Percentiles rank a stretch among this genome's conserved stretches.
These are phyloP conservation scores for Caranx melampygus DNA, from an alignment of 2,113 vertebrate species.

Conservation along the genomic window DNA sequence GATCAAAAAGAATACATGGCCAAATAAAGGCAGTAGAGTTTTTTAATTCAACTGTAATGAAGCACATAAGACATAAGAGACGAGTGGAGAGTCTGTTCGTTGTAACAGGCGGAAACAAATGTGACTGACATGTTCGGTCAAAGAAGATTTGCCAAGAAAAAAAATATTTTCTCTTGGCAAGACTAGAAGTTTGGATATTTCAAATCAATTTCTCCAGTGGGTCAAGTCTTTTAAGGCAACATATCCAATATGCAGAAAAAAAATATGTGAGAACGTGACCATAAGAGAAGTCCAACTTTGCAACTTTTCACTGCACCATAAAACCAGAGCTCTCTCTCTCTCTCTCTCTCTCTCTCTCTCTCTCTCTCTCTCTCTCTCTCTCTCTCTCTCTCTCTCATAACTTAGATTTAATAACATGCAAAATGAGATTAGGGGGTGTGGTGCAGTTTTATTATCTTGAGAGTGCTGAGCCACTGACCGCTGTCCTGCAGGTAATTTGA, in stretches of 20 bases:
- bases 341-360: not conserved
- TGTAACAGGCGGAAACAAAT: constrained; percentile 5
- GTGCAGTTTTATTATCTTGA: not conserved
- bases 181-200: not conserved
- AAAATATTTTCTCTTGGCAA: not conserved
- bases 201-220: not conserved
- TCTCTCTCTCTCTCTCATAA: not conserved
- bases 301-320: not conserved
- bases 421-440: not conserved
- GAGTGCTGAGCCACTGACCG: not conserved
- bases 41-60: not conserved
- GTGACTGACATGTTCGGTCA: not conserved
- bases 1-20: not conserved
- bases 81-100: not conserved
- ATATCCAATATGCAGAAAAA: not conserved
- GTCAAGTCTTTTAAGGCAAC: not conserved
- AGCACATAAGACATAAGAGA: not conserved
- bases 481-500: not conserved
- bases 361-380: not conserved
- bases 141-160: not conserved
- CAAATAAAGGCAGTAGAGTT: constrained; percentile 24
- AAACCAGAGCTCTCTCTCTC: not conserved
- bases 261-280: not conserved
- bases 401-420: not conserved
- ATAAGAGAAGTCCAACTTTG: not conserved